Conservation (phyloP, 1,140 invertebrate genomes). For the Atta cephalotes region DNA sequence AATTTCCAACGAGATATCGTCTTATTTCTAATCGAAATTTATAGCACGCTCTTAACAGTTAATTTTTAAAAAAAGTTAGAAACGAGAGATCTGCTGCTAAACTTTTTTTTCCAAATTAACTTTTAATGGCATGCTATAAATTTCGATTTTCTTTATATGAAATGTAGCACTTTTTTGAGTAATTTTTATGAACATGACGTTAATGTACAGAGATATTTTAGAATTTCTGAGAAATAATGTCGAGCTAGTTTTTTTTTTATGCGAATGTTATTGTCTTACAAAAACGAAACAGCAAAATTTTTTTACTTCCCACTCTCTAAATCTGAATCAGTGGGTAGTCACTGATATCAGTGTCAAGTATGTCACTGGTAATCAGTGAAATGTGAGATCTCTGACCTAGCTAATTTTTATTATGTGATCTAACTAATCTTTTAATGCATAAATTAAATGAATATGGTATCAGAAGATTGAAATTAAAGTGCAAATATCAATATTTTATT, state of each 20-base stretch:
- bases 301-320: background rate
- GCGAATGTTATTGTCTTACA: background rate
- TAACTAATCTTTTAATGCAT: no score
- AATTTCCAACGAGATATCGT: slow-evolving; percentile 49
- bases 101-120: slow-evolving; percentile 17
- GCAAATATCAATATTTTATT: no score
- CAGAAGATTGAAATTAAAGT: no score
- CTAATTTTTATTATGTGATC: no score
- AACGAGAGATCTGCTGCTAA: background rate
- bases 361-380: no score
- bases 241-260: background rate
- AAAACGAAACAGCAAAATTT: background rate
- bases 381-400: no score
- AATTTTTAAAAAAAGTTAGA: background rate
- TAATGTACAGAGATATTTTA: background rate
- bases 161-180: background rate
- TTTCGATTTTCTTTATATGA: background rate
- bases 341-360: no score
- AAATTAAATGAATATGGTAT: no score
- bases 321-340: no score
- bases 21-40: slow-evolving; percentile 36
- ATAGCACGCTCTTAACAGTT: background rate
- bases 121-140: background rate
- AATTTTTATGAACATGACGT: background rate
- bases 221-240: background rate